A percentile compares a stretch with the other conserved stretches of the same genome.
phyloP scores from a whole-genome alignment of 2,113 vertebrate genomes.

The Varanus komodoensis region DNA sequence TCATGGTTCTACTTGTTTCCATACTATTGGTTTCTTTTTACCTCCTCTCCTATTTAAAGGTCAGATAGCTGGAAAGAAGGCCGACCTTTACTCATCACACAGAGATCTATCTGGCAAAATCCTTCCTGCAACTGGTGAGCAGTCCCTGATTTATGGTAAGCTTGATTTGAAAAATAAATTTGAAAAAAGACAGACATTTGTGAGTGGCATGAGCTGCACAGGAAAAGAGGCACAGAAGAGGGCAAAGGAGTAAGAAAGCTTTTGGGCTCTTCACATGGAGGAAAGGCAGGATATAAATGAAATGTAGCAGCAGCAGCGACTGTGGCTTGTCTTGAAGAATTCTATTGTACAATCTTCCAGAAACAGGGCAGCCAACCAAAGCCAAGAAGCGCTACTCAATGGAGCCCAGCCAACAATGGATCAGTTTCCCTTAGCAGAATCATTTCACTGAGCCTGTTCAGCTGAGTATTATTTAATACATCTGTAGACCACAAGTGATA shows the following conservation, averaged over 20 bases:
- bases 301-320: too few species aligned
- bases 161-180: slow-evolving; percentile 4
- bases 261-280: too few species aligned
- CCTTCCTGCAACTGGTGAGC: slow-evolving; percentile 43
- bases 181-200: too few species aligned
- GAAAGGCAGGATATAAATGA: too few species aligned
- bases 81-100: slow-evolving; percentile 49
- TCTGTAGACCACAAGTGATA: too few species aligned
- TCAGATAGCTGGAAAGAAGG: slow-evolving; percentile 55
- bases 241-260: too few species aligned
- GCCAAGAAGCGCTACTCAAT: background rate
- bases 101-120: slow-evolving; percentile 55
- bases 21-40: background rate
- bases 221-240: background rate
- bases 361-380: background rate
- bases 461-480: too few species aligned
- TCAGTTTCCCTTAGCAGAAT: too few species aligned
- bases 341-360: background rate
- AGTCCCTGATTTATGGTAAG: slow-evolving; percentile 69
- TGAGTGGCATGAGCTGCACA: background rate
- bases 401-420: too few species aligned
- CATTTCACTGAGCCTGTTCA: too few species aligned
- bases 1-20: background rate
- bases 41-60: slow-evolving; percentile 63
- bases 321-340: too few species aligned